These are phyloP conservation scores for Trichonephila clavata DNA, from an alignment of 1,140 invertebrate species.

Conservation along the genomic window DNA sequence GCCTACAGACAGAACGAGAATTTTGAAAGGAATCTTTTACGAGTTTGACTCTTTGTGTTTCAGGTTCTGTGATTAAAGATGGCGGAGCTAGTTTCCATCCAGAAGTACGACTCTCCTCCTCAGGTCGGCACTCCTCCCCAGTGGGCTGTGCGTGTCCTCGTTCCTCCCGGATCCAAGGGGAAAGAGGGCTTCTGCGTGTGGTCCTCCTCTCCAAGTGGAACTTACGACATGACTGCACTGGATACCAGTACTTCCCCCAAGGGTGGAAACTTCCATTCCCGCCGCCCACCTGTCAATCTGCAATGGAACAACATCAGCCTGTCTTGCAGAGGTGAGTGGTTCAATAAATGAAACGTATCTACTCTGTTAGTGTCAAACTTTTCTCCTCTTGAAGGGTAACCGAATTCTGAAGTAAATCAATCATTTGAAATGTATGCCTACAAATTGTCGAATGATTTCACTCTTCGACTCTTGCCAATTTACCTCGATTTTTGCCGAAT, in stretches of 20 bases:
- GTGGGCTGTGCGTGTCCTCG: slow-evolving; percentile 53
- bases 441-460: no score
- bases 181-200: not conserved
- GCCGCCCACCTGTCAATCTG: slow-evolving; percentile 41
- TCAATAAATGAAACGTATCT: no score
- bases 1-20: no score
- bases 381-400: no score
- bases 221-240: not conserved
- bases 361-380: no score
- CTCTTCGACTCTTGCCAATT: no score
- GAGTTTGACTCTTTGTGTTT: not conserved
- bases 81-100: slow-evolving; percentile 67
- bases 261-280: not conserved
- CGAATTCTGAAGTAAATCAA: no score
- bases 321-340: not conserved
- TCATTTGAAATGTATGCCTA: no score
- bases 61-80: not conserved
- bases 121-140: not conserved
- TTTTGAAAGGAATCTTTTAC: no score
- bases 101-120: slow-evolving; percentile 61
- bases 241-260: not conserved
- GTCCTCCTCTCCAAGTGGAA: not conserved
- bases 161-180: not conserved
- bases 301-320: slow-evolving; percentile 51
- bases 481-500: no score